phyloP scores from a whole-genome alignment of 2,797 vertebrate species.

The Netta rufina region DNA sequence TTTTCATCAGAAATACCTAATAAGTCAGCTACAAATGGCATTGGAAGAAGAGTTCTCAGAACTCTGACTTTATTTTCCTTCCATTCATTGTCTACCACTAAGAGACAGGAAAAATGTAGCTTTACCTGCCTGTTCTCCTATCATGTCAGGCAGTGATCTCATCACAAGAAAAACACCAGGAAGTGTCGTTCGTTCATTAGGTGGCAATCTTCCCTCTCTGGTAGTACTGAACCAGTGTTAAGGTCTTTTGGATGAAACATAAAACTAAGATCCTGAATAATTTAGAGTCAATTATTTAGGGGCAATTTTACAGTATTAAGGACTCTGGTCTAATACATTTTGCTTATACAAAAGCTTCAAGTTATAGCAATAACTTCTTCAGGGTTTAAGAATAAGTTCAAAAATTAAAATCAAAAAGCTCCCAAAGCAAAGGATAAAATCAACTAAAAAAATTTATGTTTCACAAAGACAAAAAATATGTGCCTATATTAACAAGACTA shows the following conservation, averaged over 20 bases:
- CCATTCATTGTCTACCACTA: neutral
- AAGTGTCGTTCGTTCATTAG: neutral
- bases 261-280: neutral
- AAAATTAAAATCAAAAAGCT: neutral
- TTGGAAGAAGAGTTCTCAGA: neutral
- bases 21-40: neutral
- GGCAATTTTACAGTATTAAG: neutral
- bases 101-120: slow-evolving; percentile 9
- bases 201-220: neutral
- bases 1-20: neutral
- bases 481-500: neutral
- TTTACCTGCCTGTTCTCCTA: slow-evolving; percentile 31
- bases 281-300: neutral
- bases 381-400: neutral
- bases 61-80: neutral
- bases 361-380: neutral
- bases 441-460: neutral
- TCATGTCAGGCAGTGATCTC: neutral
- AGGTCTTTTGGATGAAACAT: neutral
- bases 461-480: neutral
- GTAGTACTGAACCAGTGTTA: neutral
- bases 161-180: slow-evolving; percentile 13
- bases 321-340: neutral
- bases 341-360: neutral
- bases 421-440: neutral